Evolutionary conservation across 1,140 invertebrate species (phyloP), one percentile per base, ranked within the genome.

Genomic region (Nixonia krombeini): DNA sequence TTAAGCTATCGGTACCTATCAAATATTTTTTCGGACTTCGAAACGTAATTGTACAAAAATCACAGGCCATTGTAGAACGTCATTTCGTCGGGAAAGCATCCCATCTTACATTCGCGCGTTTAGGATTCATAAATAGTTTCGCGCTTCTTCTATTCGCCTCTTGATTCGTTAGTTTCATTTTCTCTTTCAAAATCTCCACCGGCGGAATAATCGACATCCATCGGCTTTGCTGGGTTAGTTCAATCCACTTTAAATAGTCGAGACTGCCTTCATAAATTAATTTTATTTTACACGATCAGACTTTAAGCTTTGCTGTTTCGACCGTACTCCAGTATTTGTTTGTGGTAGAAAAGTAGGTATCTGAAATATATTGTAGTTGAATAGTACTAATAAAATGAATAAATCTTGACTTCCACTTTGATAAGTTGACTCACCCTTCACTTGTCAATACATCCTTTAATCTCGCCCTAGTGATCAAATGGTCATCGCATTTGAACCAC

Each of bases 401-500:
- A n/a, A n/a, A n/a, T n/a, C n/a, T n/a, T n/a, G n/a, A n/a, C n/a
- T n/a, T n/a, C n/a, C n/a, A n/a, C n/a, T n/a, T n/a, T n/a, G n/a
- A n/a, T n/a, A n/a, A n/a, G n/a, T n/a, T n/a, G n/a, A 84, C 85
- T 87, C 87, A 98, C 91, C 96, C 97, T 89, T 99, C 97, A 80
- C 96, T 97, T 68, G 92, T 91, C 12, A 99, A 86, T 35, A 99
- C 97, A 72, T 98, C 94, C 57, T 93, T 89, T 15, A 96, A 86
- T 70, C 90, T 91, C 7, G 94, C 96, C 72, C 90, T 89, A 0
- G 92, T 96, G 49, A 99, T 96, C 73, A 95, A 88, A 82, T 97
- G 93, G 86, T 99, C 97, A 83, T 99, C 96, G 86, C 97, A 99
- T 78, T 97, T 95, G 78, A 95, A 99, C 97, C 97, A 99, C 76